phyloP scores from a whole-genome alignment of 2,797 vertebrate genomes.

The Varecia variegata region DNA sequence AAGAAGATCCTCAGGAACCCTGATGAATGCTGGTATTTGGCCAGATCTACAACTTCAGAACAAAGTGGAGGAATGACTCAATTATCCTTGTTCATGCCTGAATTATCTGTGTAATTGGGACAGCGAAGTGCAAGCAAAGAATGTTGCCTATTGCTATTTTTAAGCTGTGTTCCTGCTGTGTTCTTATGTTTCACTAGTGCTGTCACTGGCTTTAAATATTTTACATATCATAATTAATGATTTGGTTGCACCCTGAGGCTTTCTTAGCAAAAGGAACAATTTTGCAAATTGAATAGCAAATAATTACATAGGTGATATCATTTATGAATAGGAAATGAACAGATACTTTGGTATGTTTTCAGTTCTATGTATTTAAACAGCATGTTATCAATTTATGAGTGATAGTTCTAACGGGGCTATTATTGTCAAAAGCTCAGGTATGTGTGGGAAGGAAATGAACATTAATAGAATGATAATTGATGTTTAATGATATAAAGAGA shows the following conservation, averaged over 20 bases:
- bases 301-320: slow-evolving; percentile 56
- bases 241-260: slow-evolving; percentile 60
- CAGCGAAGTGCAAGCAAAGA: slow-evolving; percentile 15
- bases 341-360: not conserved
- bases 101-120: slow-evolving; percentile 63
- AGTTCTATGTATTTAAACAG: slow-evolving; percentile 56
- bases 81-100: slow-evolving; percentile 52
- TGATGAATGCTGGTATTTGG: not conserved
- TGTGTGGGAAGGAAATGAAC: slow-evolving; percentile 45
- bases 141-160: slow-evolving; percentile 56
- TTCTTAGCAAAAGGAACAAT: slow-evolving; percentile 57
- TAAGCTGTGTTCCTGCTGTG: slow-evolving; percentile 45
- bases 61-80: slow-evolving; percentile 39
- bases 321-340: slow-evolving; percentile 35
- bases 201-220: slow-evolving; percentile 69
- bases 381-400: slow-evolving; percentile 19
- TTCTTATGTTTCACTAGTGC: slow-evolving; percentile 33
- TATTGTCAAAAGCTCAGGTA: slow-evolving; percentile 29
- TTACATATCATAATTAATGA: slow-evolving; percentile 73
- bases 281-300: slow-evolving; percentile 69
- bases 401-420: slow-evolving; percentile 5
- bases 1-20: not conserved
- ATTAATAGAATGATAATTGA: slow-evolving; percentile 51
- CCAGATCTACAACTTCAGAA: slow-evolving; percentile 29
- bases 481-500: slow-evolving; percentile 36